Evolutionary conservation across 2,113 vertebrate species (phyloP).

Genomic region (Clarias magur): DNA sequence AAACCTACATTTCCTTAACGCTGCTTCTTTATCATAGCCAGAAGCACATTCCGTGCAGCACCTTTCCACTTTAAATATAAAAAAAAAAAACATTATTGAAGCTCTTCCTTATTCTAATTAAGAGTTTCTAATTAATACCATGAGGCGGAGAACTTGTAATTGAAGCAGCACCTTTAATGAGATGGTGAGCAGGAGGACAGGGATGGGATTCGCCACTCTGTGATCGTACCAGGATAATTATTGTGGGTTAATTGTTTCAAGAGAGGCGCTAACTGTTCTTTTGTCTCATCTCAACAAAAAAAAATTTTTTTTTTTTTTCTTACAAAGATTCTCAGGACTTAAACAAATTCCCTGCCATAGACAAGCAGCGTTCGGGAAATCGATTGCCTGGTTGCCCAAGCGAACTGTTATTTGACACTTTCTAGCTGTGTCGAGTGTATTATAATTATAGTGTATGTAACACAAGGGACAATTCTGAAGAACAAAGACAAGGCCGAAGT

Average conservation of each 20-base stretch:
- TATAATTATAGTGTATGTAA: no score
- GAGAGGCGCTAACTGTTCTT: slow-evolving; percentile 33
- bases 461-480: no score
- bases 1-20: no score
- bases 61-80: slow-evolving; percentile 38
- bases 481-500: no score
- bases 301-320: not conserved
- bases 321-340: not conserved
- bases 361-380: not conserved
- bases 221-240: slow-evolving; percentile 32
- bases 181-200: slow-evolving; percentile 11
- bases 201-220: slow-evolving; percentile 5
- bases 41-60: slow-evolving; percentile 4
- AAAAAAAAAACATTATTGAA: slow-evolving; percentile 35
- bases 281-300: not conserved
- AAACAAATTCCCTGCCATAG: not conserved
- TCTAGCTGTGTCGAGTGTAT: no score
- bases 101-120: slow-evolving; percentile 42
- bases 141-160: slow-evolving; percentile 31
- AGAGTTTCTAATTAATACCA: slow-evolving; percentile 47
- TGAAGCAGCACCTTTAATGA: slow-evolving; percentile 42
- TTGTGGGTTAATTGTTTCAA: slow-evolving; percentile 41
- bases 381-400: no score
- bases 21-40: not conserved
- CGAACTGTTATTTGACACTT: no score